Evolutionary conservation across 2,888 invertebrate species (phyloP).

Genomic region (Sminthurides aquaticus): DNA sequence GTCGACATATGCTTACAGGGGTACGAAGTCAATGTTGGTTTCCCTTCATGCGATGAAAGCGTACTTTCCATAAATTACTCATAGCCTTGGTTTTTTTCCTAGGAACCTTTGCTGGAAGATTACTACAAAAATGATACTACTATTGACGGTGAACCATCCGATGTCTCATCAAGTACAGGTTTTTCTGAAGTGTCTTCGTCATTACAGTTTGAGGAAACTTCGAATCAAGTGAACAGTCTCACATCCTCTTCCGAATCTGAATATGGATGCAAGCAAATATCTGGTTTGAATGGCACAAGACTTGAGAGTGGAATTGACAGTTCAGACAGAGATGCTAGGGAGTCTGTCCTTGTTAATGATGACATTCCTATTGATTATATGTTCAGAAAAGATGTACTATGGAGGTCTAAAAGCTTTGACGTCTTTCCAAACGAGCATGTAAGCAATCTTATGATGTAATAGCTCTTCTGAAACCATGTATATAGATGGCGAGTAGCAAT

Average conservation of each 20-base stretch:
- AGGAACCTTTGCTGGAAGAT: not conserved
- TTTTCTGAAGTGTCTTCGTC: constrained; percentile 19
- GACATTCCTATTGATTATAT: not conserved
- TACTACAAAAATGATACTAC: not conserved
- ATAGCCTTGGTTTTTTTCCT: no score
- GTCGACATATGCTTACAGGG: no score
- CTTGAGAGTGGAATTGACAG: not conserved
- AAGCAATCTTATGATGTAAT: no score
- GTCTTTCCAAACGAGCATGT: not conserved
- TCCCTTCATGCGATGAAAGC: no score
- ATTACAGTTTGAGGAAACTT: not conserved
- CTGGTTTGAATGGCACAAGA: not conserved
- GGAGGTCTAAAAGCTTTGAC: not conserved
- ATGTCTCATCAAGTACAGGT: constrained; percentile 17
- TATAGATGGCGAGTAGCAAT: no score
- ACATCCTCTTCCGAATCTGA: not conserved
- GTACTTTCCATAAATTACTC: no score
- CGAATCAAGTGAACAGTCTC: no score
- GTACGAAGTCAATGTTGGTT: no score
- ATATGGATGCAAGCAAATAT: not conserved
- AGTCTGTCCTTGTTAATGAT: not conserved
- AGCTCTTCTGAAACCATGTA: no score
- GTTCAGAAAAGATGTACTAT: not conserved
- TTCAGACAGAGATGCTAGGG: not conserved
- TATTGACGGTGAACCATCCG: constrained; percentile 31